These are phyloP conservation scores for Drosophila conformis DNA, from an alignment of 2,888 invertebrate species.

Conservation along the genomic window DNA sequence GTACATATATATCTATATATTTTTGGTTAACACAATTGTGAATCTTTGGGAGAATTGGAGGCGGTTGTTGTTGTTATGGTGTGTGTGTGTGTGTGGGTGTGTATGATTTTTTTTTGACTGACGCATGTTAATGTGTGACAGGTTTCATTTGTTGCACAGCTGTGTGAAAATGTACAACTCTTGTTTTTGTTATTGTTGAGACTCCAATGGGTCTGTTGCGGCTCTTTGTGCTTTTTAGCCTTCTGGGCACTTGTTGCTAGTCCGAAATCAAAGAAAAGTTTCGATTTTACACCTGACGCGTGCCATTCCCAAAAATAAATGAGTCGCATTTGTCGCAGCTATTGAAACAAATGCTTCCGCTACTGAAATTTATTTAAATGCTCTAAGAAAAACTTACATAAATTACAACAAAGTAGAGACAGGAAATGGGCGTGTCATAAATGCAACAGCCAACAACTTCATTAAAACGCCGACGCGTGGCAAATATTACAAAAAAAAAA, in stretches of 20 bases:
- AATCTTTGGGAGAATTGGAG: constrained; percentile 40
- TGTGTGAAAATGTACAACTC: constrained; percentile 46
- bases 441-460: constrained; percentile 36
- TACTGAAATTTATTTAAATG: constrained; percentile 49
- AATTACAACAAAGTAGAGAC: constrained; percentile 31
- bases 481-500: constrained; percentile 13
- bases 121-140: constrained; percentile 62
- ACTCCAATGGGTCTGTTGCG: constrained; percentile 35
- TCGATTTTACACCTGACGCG: constrained; percentile 59
- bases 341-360: constrained; percentile 67
- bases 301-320: constrained; percentile 30
- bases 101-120: constrained; percentile 33
- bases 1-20: constrained; percentile 10
- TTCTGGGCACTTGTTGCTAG: constrained; percentile 62
- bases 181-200: constrained; percentile 12
- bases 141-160: constrained; percentile 68
- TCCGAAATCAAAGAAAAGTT: constrained; percentile 8
- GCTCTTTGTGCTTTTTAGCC: constrained; percentile 16
- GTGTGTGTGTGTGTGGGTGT: constrained; percentile 24
- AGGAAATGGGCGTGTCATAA: constrained; percentile 69
- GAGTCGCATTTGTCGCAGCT: constrained; percentile 23
- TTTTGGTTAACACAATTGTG: constrained; percentile 31
- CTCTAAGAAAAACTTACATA: constrained; percentile 38
- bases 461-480: constrained; percentile 69
- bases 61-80: constrained; percentile 1